Evolutionary conservation across 2,113 vertebrate species (phyloP).

Genomic region (Anarhynchus alexandrinus): DNA sequence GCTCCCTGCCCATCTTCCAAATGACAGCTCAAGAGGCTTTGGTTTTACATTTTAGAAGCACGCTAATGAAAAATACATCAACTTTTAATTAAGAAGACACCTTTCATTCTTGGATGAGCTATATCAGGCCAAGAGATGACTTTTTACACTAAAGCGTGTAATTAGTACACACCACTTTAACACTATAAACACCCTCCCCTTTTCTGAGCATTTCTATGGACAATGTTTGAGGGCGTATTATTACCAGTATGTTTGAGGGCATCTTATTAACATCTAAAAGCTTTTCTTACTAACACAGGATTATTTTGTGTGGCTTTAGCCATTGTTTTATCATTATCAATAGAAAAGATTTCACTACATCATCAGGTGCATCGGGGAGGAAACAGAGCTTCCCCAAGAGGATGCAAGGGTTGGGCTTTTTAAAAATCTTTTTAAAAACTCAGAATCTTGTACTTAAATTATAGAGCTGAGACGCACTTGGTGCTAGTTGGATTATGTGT

Average conservation of each 20-base stretch:
- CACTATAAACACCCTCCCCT: not conserved
- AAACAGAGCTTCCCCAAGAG: not conserved
- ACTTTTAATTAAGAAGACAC: not conserved
- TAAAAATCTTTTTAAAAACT: not conserved
- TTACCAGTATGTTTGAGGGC: not conserved
- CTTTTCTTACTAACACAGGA: not conserved
- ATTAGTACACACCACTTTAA: not conserved
- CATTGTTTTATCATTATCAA: not conserved
- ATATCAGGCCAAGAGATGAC: not conserved
- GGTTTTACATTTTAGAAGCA: conserved; percentile 3
- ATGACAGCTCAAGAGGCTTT: not conserved
- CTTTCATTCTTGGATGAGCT: not conserved
- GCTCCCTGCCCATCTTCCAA: not conserved
- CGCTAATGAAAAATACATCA: conserved; percentile 42
- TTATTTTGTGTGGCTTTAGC: not conserved
- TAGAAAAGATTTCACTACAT: not conserved
- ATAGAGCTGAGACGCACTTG: not conserved
- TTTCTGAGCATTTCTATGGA: not conserved
- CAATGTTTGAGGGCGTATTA: not conserved
- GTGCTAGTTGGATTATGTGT: not conserved
- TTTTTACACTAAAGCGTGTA: not conserved
- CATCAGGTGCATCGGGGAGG: not conserved
- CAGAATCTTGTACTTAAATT: not conserved
- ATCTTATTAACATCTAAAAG: not conserved
- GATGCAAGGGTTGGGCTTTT: not conserved